Evolutionary conservation across 1,140 invertebrate genomes (phyloP), one percentile per base, ranked within the genome.

Genomic region (Aphaenogaster floridana): DNA sequence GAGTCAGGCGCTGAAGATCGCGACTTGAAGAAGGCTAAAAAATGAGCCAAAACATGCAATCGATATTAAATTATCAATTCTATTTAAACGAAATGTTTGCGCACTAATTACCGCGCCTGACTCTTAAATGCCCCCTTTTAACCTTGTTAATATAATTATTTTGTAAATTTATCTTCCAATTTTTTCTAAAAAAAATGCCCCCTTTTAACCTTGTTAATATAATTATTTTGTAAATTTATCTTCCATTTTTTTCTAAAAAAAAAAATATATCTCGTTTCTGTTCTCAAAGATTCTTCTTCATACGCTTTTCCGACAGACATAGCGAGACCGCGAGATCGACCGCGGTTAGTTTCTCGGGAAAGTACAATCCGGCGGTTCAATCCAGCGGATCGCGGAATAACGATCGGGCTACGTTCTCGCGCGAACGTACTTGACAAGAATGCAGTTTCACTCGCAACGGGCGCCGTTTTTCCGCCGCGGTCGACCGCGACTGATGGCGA

Each of bases 401-500:
- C 61, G 85, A 89, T 86, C 63, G 57, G 1, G 76, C 57, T 79
- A 66, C 88, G 84, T 86, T 88, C 72, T n/a, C 78, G 77, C 87
- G 87, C 89, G 78, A 91, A 92, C 92, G 92, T 93, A 93, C 92
- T 93, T 92, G 92, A 92, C 88, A 93, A 93, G 92, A 93, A 93
- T 93, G 92, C 92, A 91, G 92, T 92, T 92, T 92, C 90, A 92
- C 92, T 89, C 83, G 90, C 74, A 86, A 71, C 86, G 76, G 86
- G 80, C 87, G 81, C 81, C 86, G 88, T 91, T 93, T 93, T 93
- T 93, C 89, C 89, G 84, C 89, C 64, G 88, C 88, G 90, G 90
- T 88, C 86, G 90, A 93, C 90, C 90, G 87, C 87, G 80, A 88
- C 89, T 69, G 88, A 91, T 88, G 59, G 66, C 86, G 88, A 79